Percentiles rank a stretch among this genome's conserved stretches.
phyloP scores from a whole-genome alignment of 2,797 vertebrate species.

The Sebastes trivittatus region DNA sequence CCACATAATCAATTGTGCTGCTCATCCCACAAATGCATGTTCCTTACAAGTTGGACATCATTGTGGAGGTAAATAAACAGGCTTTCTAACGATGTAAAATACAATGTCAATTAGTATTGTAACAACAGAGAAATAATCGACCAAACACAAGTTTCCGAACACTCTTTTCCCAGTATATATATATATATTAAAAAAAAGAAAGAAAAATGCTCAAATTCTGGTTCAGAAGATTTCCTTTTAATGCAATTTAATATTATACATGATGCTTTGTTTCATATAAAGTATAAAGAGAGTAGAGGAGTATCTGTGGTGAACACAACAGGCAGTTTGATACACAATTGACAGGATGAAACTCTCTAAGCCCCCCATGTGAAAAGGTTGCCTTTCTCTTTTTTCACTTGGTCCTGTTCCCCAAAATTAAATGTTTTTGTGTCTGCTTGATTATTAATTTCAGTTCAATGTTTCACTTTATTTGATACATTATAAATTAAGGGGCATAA shows the following conservation, averaged over 20 bases:
- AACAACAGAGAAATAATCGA: too few relatives aligned
- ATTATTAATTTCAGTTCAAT: neutral
- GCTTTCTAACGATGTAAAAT: too few relatives aligned
- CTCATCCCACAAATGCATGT: too few relatives aligned
- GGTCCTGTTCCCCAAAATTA: neutral
- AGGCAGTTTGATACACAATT: neutral
- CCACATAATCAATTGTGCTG: too few relatives aligned
- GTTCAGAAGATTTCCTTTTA: neutral
- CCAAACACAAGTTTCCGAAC: too few relatives aligned
- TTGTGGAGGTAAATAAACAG: too few relatives aligned
- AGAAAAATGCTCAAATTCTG: neutral
- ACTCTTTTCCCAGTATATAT: too few relatives aligned
- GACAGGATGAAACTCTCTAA: neutral
- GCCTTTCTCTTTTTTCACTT: accelerated
- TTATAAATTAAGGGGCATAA: neutral
- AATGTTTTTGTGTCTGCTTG: neutral
- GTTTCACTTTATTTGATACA: neutral
- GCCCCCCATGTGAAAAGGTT: neutral
- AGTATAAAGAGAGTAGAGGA: neutral
- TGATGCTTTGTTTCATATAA: neutral
- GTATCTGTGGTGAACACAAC: neutral
- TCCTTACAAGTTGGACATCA: too few relatives aligned
- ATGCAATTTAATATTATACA: neutral
- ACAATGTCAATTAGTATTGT: too few relatives aligned
- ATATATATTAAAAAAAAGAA: too few relatives aligned